These are phyloP conservation scores for Craniophora ligustri DNA, from an alignment of 2,888 invertebrate species.

Conservation along the genomic window DNA sequence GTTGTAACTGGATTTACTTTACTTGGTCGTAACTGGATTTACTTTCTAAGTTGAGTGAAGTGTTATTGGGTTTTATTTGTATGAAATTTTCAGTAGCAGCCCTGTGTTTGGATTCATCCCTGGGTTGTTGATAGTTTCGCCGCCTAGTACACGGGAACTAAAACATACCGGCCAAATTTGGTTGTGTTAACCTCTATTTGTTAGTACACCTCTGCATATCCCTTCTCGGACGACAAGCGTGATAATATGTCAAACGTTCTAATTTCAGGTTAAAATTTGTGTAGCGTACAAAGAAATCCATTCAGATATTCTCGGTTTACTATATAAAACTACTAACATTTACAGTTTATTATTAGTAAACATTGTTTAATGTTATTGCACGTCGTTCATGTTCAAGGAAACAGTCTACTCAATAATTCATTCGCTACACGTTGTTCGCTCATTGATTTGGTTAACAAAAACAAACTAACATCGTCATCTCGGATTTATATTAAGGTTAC, in stretches of 20 bases:
- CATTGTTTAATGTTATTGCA: conserved; percentile 33
- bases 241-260: not conserved
- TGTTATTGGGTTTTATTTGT: too few species aligned
- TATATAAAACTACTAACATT: conserved; percentile 8
- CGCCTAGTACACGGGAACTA: too few species aligned
- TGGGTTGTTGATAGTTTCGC: too few species aligned
- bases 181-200: too few species aligned
- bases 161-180: too few species aligned
- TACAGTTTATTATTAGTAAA: conserved; percentile 28
- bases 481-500: conserved; percentile 4
- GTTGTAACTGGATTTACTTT: too few species aligned
- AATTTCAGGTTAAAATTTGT: not conserved
- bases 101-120: too few species aligned
- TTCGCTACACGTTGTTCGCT: conserved; percentile 32
- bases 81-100: too few species aligned
- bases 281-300: conserved; percentile 11
- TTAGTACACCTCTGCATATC: too few species aligned
- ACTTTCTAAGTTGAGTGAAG: too few species aligned
- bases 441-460: conserved; percentile 52
- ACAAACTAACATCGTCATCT: conserved; percentile 36
- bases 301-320: conserved; percentile 14
- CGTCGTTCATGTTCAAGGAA: conserved; percentile 54
- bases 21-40: too few species aligned
- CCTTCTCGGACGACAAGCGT: too few species aligned
- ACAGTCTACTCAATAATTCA: conserved; percentile 56